Evolutionary conservation across 1,140 invertebrate genomes (phyloP).

Genomic region (Drosophila sturtevanti): DNA sequence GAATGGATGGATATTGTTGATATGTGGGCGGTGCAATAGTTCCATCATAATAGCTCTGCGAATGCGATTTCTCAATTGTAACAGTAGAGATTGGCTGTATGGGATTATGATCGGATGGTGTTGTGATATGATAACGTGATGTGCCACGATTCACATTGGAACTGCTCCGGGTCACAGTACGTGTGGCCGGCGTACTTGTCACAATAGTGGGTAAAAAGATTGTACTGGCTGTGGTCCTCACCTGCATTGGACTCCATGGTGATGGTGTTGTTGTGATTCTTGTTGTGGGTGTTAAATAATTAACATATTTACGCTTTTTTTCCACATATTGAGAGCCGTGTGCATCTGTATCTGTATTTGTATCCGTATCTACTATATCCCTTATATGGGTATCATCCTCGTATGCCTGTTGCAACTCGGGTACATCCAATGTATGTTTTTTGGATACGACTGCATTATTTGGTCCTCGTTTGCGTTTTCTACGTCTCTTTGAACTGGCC

Average conservation of each 20-base stretch:
- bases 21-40: conserved; percentile 60
- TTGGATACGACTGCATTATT: conserved; percentile 24
- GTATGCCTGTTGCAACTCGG: conserved; percentile 71
- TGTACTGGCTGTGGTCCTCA: conserved; percentile 33
- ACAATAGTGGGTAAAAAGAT: conserved; percentile 53
- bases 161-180: neutral
- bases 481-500: conserved; percentile 48
- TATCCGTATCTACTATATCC: conserved; percentile 22
- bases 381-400: conserved; percentile 50
- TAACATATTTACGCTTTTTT: conserved; percentile 44
- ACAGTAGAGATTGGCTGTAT: conserved; percentile 41
- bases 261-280: conserved; percentile 36
- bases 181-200: conserved; percentile 40
- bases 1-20: conserved; percentile 32
- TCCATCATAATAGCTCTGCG: conserved; percentile 75
- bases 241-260: conserved; percentile 73
- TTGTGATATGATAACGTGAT: conserved; percentile 50
- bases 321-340: conserved; percentile 57
- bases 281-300: conserved; percentile 23
- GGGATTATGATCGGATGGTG: conserved; percentile 16
- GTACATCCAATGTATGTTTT: conserved; percentile 72
- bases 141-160: conserved; percentile 24
- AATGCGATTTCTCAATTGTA: conserved; percentile 69
- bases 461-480: conserved; percentile 57
- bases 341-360: conserved; percentile 43